phyloP scores from a whole-genome alignment of 2,113 vertebrate species.

The Corapipo altera region DNA sequence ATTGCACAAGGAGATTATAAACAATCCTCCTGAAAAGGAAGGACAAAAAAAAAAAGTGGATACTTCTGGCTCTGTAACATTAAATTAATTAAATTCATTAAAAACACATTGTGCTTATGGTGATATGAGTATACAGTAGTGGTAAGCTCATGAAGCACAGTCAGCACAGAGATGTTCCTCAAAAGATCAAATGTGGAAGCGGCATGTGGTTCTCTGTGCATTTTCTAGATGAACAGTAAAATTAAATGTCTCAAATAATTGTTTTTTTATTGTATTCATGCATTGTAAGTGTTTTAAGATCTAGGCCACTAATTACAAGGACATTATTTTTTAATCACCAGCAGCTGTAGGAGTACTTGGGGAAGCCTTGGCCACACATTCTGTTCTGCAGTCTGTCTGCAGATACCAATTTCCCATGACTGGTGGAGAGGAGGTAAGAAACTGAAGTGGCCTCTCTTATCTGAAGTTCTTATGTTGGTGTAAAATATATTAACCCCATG shows the following conservation, averaged over 20 bases:
- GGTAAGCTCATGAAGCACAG: not conserved
- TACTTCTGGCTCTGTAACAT: not conserved
- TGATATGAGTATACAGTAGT: not conserved
- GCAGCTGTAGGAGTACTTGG: not conserved
- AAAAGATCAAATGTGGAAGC: not conserved
- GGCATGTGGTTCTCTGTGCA: not conserved
- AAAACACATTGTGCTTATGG: not conserved
- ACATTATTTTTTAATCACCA: not conserved
- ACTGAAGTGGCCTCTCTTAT: not conserved
- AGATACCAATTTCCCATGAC: not conserved
- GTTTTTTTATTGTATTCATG: not conserved
- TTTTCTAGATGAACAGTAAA: not conserved
- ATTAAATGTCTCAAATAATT: not conserved
- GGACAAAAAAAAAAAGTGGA: not conserved
- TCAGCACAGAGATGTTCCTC: not conserved
- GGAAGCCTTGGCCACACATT: not conserved
- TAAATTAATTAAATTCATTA: not conserved
- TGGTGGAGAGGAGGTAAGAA: not conserved
- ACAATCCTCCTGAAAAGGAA: not conserved
- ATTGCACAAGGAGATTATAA: not conserved
- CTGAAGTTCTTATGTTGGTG: not conserved
- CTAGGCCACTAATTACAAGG: accelerated
- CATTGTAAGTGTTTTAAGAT: not conserved
- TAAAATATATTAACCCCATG: not conserved
- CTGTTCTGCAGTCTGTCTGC: not conserved